Evolutionary conservation across 2,888 invertebrate species (phyloP), one percentile per base, ranked within the genome.

Genomic region (Agonopterix alstromeriana): DNA sequence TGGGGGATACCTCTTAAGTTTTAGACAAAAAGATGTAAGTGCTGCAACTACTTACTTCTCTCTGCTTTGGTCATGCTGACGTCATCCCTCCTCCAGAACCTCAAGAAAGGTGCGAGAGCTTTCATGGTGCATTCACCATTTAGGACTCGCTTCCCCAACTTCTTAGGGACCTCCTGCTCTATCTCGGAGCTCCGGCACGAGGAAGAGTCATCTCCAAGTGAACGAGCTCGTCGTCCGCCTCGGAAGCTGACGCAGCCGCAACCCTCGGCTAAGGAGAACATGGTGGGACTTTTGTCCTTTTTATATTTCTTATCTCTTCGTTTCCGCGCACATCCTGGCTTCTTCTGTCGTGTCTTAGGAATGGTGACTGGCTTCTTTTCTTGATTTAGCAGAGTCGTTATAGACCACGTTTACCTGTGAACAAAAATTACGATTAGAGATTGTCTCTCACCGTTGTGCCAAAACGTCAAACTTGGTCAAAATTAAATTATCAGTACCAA

Each of bases 31-130:
- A 17, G 17, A 2, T 3, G 17, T 17, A 17, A 17, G 17, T 17
- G 17, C 17, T 17, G 1, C 10, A 12, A 35, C 8, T 43, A 78
- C 92, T 93, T 78, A 94, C 94, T 93, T 88, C 93, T 90, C 81
- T 94, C 94, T 50, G 93, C 92, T 75, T 93, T 93, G 14, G 93
- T 93, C 93, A 94, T 94, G 81, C 93, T 93, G 76, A 93, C 91
- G 57, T 93, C 92, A 58, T 92, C 91, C 57, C 92, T 90, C 53
- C 92, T 90, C 90, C 93, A 93, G 65, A 93, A 92, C 61, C 90
- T 91, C 57, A 93, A 89, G 66, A 94, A 90, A 0, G 92, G 92
- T 61, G 92, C 90, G 61, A 92, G 69, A 36, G 90, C 85, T 53
- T 89, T 88, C 63, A 91, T 82, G 10, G 89, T 87, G 57, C 84